phyloP scores from a whole-genome alignment of 2,888 invertebrate species.

The Chydorus sphaericus region DNA sequence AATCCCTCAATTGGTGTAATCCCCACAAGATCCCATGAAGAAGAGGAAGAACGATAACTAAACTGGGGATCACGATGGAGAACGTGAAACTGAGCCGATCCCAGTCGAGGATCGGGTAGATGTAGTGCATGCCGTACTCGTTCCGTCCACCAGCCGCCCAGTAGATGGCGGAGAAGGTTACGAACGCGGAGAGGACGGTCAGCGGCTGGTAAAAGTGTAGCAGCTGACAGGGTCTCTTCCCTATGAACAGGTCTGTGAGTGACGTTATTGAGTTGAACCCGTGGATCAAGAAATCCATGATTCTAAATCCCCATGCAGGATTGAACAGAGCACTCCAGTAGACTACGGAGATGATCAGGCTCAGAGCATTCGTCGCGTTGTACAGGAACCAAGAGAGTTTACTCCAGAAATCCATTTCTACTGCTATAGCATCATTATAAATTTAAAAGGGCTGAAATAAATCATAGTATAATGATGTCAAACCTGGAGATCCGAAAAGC shows the following conservation, averaged over 20 bases:
- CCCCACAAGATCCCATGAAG: not conserved
- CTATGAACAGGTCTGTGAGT: constrained; percentile 52
- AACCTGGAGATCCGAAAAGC: not conserved
- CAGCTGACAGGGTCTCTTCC: constrained; percentile 53
- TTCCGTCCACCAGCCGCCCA: constrained; percentile 54
- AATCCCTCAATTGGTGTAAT: constrained; percentile 5
- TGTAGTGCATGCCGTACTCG: constrained; percentile 43
- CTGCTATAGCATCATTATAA: too few relatives aligned
- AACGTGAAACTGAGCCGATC: constrained; percentile 36
- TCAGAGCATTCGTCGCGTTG: constrained; percentile 48
- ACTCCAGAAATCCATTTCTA: not conserved
- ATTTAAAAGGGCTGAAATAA: too few relatives aligned
- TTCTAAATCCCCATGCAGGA: constrained; percentile 28
- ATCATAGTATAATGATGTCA: too few relatives aligned
- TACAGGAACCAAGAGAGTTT: constrained; percentile 52
- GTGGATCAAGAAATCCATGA: constrained; percentile 40
- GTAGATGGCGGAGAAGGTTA: constrained; percentile 50
- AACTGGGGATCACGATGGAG: not conserved
- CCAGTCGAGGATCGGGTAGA: constrained; percentile 69
- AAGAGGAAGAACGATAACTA: not conserved
- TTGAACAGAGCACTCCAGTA: constrained; percentile 63
- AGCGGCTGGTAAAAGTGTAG: constrained; percentile 28
- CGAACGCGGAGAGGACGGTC: constrained; percentile 22
- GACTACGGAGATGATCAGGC: constrained; percentile 56
- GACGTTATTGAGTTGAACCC: constrained; percentile 58